Evolutionary conservation across 2,888 invertebrate genomes (phyloP), one percentile per base, ranked within the genome.

Genomic region (Phytoseiulus persimilis): DNA sequence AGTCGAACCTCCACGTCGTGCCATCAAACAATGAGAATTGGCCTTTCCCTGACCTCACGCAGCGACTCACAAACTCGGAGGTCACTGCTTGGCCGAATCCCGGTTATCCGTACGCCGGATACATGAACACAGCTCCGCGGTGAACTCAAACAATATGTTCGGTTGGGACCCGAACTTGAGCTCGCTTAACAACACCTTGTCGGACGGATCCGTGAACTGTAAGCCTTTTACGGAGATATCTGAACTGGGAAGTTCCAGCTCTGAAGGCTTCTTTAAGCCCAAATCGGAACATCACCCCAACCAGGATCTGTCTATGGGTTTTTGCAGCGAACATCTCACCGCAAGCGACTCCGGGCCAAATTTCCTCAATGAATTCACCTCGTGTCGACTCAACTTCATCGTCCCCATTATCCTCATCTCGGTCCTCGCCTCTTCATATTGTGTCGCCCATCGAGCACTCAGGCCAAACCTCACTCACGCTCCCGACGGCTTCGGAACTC

Each of bases 101-200:
- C 5, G 23, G 33, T 33, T 87, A 87, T 33, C 0, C 87, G 14
- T 87, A 87, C 23, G 39, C 87, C n/a, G 45, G 87, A n/a, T 87
- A 87, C 87, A 39, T 87, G 32, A 87, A 87, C 31, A n/a, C 87
- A n/a, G 87, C 87, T 6, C 87, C 28, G 39, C 87, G 32, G 87
- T 45, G 6, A 45, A 33, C 14, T 39, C 32, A 28, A 33, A 87
- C 11, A 87, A 33, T 33, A 87, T 87, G 87, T 87, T 87, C 32
- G 32, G 87, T 28, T 87, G 87, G 87, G 87, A 87, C 32, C 39
- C 87, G 9, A 45, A 45, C 11, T 11, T 87, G 18, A 87, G 32
- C 87, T 87, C 87, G 32, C 2, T 65, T 6, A 65, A 65, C 65
- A 87, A 87, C 33, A 87, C 87, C 0, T n/a, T 87, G n/a, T 32